These are phyloP conservation scores for Tyria jacobaeae DNA, from an alignment of 2,888 invertebrate genomes.

Conservation along the genomic window DNA sequence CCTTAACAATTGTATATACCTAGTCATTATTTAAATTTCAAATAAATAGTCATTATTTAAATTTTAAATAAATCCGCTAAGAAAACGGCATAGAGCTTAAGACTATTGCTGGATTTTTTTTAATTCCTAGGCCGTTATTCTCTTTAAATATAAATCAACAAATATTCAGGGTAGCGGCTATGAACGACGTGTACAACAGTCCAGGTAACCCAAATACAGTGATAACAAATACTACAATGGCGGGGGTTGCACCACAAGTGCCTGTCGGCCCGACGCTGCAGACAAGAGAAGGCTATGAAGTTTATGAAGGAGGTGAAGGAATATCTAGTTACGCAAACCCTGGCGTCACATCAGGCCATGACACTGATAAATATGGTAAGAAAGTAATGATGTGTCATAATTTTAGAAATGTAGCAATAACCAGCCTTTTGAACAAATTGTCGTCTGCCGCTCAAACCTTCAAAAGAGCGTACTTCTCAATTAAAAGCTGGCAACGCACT, in stretches of 20 bases:
- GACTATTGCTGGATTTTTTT: too few relatives aligned
- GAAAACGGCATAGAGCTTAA: too few relatives aligned
- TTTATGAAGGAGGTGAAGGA: constrained; percentile 88
- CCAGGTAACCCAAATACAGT: constrained; percentile 44
- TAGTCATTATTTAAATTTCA: too few relatives aligned
- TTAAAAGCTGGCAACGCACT: too few relatives aligned
- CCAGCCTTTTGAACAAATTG: too few relatives aligned
- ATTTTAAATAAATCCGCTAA: too few relatives aligned
- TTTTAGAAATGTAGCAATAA: neutral
- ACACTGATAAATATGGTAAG: constrained; percentile 78
- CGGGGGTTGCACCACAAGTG: constrained; percentile 29
- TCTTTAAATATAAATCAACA: neutral
- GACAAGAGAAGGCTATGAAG: constrained; percentile 79
- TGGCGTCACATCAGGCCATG: constrained; percentile 55
- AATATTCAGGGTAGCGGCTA: constrained; percentile 87
- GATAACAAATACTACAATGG: constrained; percentile 40
- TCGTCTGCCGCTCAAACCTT: too few relatives aligned
- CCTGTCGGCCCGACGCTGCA: constrained; percentile 52
- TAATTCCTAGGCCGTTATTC: neutral
- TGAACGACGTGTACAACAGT: constrained; percentile 89
- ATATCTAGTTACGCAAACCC: constrained; percentile 75
- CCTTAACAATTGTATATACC: too few relatives aligned
- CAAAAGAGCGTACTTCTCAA: too few relatives aligned
- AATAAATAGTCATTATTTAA: too few relatives aligned
- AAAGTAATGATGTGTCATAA: neutral